Conservation (phyloP, 2,888 invertebrate genomes). For the Coenonympha glycerion region DNA sequence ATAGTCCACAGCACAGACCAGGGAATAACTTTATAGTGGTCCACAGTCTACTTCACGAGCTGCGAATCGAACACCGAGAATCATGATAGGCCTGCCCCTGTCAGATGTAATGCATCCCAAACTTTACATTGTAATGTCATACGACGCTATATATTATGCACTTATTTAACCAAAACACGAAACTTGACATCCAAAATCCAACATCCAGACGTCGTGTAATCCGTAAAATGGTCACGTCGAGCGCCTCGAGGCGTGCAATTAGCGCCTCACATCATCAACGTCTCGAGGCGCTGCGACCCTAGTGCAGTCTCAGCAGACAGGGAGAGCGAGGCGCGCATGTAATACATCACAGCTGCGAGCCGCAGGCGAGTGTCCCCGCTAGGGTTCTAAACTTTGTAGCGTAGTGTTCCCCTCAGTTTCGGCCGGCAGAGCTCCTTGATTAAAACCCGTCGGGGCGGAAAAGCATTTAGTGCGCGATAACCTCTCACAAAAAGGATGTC, state of each 20-base stretch:
- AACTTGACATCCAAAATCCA: too few species aligned
- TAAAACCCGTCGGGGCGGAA: not conserved
- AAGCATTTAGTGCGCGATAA: slow-evolving; percentile 1
- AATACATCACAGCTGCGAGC: not conserved
- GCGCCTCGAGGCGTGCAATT: not conserved
- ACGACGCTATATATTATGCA: too few species aligned
- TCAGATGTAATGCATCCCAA: too few species aligned
- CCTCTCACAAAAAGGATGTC: not conserved
- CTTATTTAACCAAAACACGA: too few species aligned
- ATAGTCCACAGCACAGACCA: too few species aligned
- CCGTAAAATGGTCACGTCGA: not conserved
- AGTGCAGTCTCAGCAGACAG: too few species aligned
- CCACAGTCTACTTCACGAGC: too few species aligned
- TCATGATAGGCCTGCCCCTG: too few species aligned
- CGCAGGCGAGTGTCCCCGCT: not conserved
- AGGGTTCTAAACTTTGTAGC: too few species aligned
- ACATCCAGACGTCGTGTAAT: not conserved
- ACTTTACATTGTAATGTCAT: too few species aligned
- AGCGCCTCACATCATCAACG: not conserved
- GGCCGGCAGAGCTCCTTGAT: not conserved
- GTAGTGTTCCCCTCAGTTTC: not conserved
- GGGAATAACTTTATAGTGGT: too few species aligned
- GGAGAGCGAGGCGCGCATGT: not conserved
- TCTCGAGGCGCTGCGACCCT: not conserved
- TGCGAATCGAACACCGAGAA: too few species aligned